Percentiles rank a stretch among this genome's conserved stretches.
Evolutionary conservation across 2,888 invertebrate genomes (phyloP).

Genomic region (Stenodera caucasica): DNA sequence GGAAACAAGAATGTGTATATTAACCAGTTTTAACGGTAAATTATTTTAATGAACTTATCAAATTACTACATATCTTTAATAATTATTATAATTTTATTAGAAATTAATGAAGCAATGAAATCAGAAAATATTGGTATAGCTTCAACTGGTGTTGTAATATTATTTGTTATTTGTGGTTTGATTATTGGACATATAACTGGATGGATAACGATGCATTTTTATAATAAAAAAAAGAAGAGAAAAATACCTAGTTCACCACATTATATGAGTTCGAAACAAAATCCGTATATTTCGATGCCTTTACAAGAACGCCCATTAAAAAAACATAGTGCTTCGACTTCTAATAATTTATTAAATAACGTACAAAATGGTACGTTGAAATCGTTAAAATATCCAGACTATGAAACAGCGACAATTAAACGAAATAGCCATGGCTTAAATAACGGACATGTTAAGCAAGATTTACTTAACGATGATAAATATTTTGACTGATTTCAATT

Average conservation of each 20-base stretch:
- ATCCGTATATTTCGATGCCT: constrained; percentile 82
- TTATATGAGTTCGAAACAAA: constrained; percentile 79
- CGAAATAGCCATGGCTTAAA: constrained; percentile 71
- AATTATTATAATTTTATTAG: constrained; percentile 9
- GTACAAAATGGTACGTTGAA: constrained; percentile 46
- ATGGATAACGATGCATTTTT: constrained; percentile 42
- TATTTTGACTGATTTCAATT: constrained; percentile 36
- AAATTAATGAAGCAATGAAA: constrained; percentile 2
- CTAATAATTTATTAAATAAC: constrained; percentile 49
- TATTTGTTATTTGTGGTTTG: constrained; percentile 37
- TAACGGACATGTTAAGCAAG: constrained; percentile 58
- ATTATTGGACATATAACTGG: constrained; percentile 45
- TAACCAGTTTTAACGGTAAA: constrained; percentile 36
- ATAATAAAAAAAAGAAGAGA: constrained; percentile 55
- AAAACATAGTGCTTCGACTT: constrained; percentile 52
- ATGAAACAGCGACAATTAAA: constrained; percentile 61
- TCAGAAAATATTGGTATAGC: constrained; percentile 15
- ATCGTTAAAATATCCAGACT: constrained; percentile 73
- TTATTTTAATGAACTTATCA: background rate
- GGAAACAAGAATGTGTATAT: constrained; percentile 68
- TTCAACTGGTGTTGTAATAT: constrained; percentile 39
- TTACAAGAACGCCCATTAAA: constrained; percentile 70
- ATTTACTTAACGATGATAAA: constrained; percentile 40
- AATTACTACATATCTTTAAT: background rate
- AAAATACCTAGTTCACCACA: constrained; percentile 76